A percentile compares a stretch with the other conserved stretches of the same genome.
These are phyloP conservation scores for Steinernema hermaphroditum DNA, from an alignment of 2,888 invertebrate genomes.

Conservation along the genomic window DNA sequence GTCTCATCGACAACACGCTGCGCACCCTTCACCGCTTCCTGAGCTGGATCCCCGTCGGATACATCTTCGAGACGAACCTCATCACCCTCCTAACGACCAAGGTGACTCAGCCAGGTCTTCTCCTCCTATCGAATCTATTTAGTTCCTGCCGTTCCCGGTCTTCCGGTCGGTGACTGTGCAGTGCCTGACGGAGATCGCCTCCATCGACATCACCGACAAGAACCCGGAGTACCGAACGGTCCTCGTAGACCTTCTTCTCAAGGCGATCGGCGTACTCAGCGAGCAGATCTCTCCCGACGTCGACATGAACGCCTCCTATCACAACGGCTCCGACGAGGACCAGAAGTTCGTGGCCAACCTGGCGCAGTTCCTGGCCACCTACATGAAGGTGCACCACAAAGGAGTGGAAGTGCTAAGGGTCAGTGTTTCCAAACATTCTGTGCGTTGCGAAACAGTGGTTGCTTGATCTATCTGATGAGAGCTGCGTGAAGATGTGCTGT, in stretches of 20 bases:
- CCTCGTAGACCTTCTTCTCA: constrained; percentile 80
- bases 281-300: constrained; percentile 70
- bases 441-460: neutral
- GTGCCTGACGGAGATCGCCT: constrained; percentile 92
- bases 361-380: constrained; percentile 93
- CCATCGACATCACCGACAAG: constrained; percentile 55
- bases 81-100: constrained; percentile 80
- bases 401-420: constrained; percentile 55
- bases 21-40: constrained; percentile 93
- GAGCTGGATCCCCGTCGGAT: constrained; percentile 99
- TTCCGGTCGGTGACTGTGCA: constrained; percentile 96
- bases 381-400: constrained; percentile 89
- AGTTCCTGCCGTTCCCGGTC: constrained; percentile 93
- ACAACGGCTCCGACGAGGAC: constrained; percentile 89
- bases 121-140: too few relatives aligned
- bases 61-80: constrained; percentile 97
- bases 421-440: neutral
- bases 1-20: constrained; percentile 89
- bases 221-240: constrained; percentile 83
- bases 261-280: constrained; percentile 38
- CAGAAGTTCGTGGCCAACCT: constrained; percentile 98
- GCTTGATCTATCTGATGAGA: neutral
- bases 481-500: constrained; percentile 9
- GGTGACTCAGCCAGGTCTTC: constrained; percentile 34
- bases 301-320: constrained; percentile 90